A percentile compares a stretch with the other conserved stretches of the same genome.
Evolutionary conservation across 2,888 invertebrate species (phyloP).

Genomic region (Stenchaetothrips biformis): DNA sequence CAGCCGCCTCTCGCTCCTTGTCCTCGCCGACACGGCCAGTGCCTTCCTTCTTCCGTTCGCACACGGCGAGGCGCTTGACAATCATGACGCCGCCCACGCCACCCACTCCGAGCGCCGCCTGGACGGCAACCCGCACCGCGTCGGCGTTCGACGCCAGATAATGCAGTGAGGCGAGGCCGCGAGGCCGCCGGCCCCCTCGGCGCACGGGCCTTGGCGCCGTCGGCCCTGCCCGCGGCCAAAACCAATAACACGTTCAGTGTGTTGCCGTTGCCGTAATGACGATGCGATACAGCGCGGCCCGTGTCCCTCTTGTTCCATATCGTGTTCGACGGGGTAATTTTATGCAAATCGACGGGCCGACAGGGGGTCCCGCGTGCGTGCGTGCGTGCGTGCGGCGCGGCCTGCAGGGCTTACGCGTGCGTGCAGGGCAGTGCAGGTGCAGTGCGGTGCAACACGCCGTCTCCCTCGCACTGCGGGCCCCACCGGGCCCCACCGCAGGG

Average conservation of each 20-base stretch:
- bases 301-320: conserved; percentile 16
- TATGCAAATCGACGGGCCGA: background rate
- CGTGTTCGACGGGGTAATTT: conserved; percentile 11
- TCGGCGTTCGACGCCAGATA: too few relatives aligned
- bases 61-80: background rate
- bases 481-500: too few relatives aligned
- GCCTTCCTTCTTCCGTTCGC: too few relatives aligned
- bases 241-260: background rate
- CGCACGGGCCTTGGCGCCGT: background rate
- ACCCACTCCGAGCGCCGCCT: background rate
- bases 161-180: background rate
- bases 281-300: background rate
- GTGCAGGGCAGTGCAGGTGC: background rate
- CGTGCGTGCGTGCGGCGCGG: background rate
- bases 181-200: background rate
- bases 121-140: background rate
- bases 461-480: too few relatives aligned
- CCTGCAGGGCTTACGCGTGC: background rate
- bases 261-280: background rate
- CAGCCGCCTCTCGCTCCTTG: too few relatives aligned
- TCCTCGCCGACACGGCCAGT: too few relatives aligned
- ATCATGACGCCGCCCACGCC: background rate
- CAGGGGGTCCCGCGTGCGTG: background rate
- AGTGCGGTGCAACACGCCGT: background rate
- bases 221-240: background rate